A percentile compares a stretch with the other conserved stretches of the same genome.
These are phyloP conservation scores for Labroides dimidiatus DNA, from an alignment of 2,797 vertebrate genomes.

Conservation along the genomic window DNA sequence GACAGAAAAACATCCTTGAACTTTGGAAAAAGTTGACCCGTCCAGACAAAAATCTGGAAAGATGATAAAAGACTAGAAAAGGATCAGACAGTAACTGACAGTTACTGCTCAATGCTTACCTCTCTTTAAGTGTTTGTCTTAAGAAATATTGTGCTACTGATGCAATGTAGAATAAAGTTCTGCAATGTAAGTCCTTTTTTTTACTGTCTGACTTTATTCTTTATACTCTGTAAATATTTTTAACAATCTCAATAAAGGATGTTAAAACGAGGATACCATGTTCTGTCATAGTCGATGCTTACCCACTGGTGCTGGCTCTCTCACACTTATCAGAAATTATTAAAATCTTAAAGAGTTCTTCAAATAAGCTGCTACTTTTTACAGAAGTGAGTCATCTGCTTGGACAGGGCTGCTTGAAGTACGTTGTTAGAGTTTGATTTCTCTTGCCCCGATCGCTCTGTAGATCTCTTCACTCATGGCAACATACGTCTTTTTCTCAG, in stretches of 20 bases:
- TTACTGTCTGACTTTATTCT: too few relatives aligned
- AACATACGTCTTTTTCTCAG: slow-evolving; percentile 83
- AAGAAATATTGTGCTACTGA: too few relatives aligned
- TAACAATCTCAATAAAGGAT: too few relatives aligned
- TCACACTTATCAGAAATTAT: neutral
- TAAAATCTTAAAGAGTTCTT: slow-evolving; percentile 7
- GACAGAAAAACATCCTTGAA: neutral
- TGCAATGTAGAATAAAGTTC: too few relatives aligned
- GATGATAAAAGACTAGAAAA: too few relatives aligned
- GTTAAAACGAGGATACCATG: too few relatives aligned
- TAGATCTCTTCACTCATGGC: slow-evolving; percentile 86
- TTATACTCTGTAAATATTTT: too few relatives aligned
- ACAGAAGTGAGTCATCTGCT: neutral
- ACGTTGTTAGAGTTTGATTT: slow-evolving; percentile 85
- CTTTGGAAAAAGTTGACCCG: neutral
- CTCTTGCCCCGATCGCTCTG: slow-evolving; percentile 69
- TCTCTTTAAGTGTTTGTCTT: too few relatives aligned
- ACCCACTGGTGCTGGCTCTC: neutral
- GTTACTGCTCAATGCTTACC: too few relatives aligned
- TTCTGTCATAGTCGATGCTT: neutral
- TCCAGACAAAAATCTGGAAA: too few relatives aligned
- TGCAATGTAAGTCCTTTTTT: too few relatives aligned
- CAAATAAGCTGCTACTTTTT: slow-evolving; percentile 19
- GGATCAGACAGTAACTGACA: too few relatives aligned
- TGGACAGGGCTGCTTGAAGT: neutral